phyloP scores from a whole-genome alignment of 2,113 vertebrate species.

The Phalacrocorax aristotelis region DNA sequence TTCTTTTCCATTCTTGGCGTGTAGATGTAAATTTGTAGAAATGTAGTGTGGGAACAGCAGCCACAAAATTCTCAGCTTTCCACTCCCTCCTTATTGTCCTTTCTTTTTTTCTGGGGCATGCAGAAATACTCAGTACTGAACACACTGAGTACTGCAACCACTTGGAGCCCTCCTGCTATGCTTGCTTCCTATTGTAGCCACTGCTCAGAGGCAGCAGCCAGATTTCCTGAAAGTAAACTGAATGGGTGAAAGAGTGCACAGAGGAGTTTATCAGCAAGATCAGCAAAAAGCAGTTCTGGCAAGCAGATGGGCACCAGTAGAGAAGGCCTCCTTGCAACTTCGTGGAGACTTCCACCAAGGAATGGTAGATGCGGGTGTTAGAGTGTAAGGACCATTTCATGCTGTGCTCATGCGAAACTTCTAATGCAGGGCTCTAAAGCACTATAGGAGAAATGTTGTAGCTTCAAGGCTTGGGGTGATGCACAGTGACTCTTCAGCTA shows the following conservation, averaged over 20 bases:
- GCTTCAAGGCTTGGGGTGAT: neutral
- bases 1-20: neutral
- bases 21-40: neutral
- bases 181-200: neutral
- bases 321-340: neutral
- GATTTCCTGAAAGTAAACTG: neutral
- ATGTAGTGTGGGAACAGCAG: neutral
- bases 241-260: neutral
- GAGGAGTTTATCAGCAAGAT: neutral
- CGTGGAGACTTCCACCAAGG: neutral
- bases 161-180: neutral
- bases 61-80: neutral
- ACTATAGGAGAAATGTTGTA: accelerated
- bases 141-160: neutral
- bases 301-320: neutral
- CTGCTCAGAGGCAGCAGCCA: neutral
- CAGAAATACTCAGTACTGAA: neutral
- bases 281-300: neutral
- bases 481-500: too few species aligned
- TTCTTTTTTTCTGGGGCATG: neutral
- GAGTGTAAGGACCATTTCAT: neutral
- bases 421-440: neutral
- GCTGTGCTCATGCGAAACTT: neutral
- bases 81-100: neutral
- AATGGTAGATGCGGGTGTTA: neutral